phyloP scores from a whole-genome alignment of 2,888 invertebrate species.

The Cantharis rufa region DNA sequence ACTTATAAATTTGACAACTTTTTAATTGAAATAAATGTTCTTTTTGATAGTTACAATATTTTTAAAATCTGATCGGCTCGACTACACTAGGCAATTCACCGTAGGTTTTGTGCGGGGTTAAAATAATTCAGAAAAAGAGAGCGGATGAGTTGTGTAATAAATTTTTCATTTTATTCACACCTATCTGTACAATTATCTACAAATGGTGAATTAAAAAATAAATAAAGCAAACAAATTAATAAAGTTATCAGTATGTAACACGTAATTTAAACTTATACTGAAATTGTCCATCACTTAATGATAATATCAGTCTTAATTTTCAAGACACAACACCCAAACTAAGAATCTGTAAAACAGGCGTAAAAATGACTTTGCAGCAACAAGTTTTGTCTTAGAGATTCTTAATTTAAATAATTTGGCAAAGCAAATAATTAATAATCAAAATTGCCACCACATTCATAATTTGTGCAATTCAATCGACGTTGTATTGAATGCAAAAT shows the following conservation, averaged over 20 bases:
- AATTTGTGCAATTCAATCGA: not conserved
- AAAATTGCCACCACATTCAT: not conserved
- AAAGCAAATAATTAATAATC: not conserved
- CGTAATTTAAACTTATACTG: not conserved
- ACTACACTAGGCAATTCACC: too few relatives aligned
- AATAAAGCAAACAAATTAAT: conserved; percentile 16
- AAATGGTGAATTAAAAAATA: conserved; percentile 21
- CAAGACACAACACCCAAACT: conserved; percentile 23
- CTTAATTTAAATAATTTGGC: conserved; percentile 3
- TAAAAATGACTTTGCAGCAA: conserved; percentile 4
- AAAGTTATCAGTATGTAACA: not conserved
- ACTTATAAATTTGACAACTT: not conserved
- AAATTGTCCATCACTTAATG: conserved; percentile 18
- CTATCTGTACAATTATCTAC: conserved; percentile 36
- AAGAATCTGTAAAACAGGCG: conserved; percentile 17
- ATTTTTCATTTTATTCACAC: conserved; percentile 33
- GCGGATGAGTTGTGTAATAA: conserved; percentile 4
- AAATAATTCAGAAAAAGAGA: not conserved
- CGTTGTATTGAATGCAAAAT: not conserved
- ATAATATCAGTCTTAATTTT: conserved; percentile 28
- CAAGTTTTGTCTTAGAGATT: not conserved
- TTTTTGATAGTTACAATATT: not conserved
- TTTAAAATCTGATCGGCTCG: too few relatives aligned
- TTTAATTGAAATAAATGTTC: too few relatives aligned
- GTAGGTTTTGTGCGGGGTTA: too few relatives aligned